Evolutionary conservation across 2,113 vertebrate species (phyloP), one percentile per base, ranked within the genome.

Genomic region (Ciconia boyciana): DNA sequence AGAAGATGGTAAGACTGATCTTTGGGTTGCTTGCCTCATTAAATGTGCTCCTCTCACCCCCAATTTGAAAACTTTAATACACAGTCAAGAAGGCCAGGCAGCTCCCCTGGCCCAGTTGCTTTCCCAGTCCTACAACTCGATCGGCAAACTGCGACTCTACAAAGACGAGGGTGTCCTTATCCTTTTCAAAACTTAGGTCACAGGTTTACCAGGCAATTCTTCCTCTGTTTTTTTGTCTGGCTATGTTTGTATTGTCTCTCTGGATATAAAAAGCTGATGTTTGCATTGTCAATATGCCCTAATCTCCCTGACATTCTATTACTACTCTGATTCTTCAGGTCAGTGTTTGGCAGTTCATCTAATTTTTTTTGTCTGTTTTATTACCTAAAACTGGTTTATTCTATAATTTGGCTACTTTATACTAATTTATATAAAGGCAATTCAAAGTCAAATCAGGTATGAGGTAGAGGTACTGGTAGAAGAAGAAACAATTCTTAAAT

Each of bases 1-100:
- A 68, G 98, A 97, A 88, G 98, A 99, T 96, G 99, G 99, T 99
- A 97, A 97, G 97, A 41, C 4, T 52, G 72, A 25, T 41, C 13
- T 92, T 64, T 72, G 87, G 28, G 14, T 68, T 90, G 24, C 4
- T 60, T 52, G 1, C 48, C 20, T 87, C 44, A 4, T 78, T 41
- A 31, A 32, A 46, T 19, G 11, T 85, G 52, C 20, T 61, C 22
- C 44, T 28, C 6, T 6, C 0, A 4, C 19, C 44, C 80, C 6
- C 22, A 20, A 1, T 39, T 13, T n/a, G 34, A 39, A 28, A 61
- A 54, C 57, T 39, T 70, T 3, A 69, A 29, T 29, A 22, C 4
- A 4, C 19, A 29, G 28, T 44, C 25, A 29, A 34, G 22, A 66
- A 58, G 81, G 44, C 8, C 34, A 8, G 18, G 26, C 32, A 70